These are phyloP conservation scores for Drosophila ficusphila DNA, from an alignment of 1,140 invertebrate species.

Conservation along the genomic window DNA sequence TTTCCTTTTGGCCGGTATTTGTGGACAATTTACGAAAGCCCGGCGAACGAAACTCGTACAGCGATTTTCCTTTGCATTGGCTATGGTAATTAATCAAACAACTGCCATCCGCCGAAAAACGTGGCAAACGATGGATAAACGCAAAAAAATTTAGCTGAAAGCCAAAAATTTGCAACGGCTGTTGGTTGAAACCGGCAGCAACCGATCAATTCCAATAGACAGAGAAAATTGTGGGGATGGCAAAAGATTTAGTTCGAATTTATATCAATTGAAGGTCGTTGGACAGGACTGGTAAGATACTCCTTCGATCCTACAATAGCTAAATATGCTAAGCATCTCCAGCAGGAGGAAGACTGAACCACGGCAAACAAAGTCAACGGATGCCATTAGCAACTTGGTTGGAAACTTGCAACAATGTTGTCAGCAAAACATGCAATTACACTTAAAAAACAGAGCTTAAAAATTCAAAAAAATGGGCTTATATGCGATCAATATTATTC, in stretches of 20 bases:
- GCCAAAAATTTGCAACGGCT: slow-evolving; percentile 11
- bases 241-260: slow-evolving; percentile 54
- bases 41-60: slow-evolving; percentile 35
- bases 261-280: slow-evolving; percentile 55
- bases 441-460: not conserved
- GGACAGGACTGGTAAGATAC: slow-evolving; percentile 47
- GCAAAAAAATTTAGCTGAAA: slow-evolving; percentile 32
- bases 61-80: slow-evolving; percentile 53
- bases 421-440: slow-evolving; percentile 15
- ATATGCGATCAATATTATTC: too few relatives aligned
- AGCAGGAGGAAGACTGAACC: not conserved
- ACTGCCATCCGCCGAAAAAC: slow-evolving; percentile 50
- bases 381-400: slow-evolving; percentile 46
- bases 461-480: too few relatives aligned
- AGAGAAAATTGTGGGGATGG: slow-evolving; percentile 47
- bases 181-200: not conserved
- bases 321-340: slow-evolving; percentile 59
- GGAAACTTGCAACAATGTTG: slow-evolving; percentile 55
- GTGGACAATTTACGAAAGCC: slow-evolving; percentile 21
- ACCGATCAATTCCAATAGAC: slow-evolving; percentile 17
- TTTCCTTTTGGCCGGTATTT: slow-evolving; percentile 55
- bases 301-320: slow-evolving; percentile 8
- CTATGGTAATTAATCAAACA: slow-evolving; percentile 70
- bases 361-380: slow-evolving; percentile 23
- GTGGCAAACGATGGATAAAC: slow-evolving; percentile 17